phyloP scores from a whole-genome alignment of 2,797 vertebrate genomes.

The Myripristis murdjan region DNA sequence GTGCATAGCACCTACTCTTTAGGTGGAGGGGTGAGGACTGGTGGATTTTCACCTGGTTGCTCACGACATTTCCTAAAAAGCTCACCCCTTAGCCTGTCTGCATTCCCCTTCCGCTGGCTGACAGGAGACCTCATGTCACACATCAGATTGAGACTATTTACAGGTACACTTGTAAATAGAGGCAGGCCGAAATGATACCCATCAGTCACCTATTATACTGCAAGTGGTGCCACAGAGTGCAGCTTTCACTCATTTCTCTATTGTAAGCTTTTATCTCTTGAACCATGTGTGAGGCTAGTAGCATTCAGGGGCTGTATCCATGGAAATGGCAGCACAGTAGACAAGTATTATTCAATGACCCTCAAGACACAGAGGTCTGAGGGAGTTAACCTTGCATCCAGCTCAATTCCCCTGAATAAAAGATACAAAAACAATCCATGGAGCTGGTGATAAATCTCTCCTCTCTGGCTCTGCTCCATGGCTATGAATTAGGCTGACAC shows the following conservation, averaged over 20 bases:
- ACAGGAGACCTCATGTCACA: constrained; percentile 3
- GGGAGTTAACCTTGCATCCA: constrained; percentile 65
- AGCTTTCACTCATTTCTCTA: constrained; percentile 28
- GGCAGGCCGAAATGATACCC: constrained; percentile 1
- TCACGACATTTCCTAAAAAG: constrained; percentile 46
- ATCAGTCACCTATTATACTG: not conserved
- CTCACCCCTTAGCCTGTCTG: constrained; percentile 15
- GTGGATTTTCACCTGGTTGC: constrained; percentile 46
- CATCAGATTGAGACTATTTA: constrained; percentile 19
- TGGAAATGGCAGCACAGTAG: constrained; percentile 59
- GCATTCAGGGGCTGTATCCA: constrained; percentile 51
- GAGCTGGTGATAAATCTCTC: constrained; percentile 82
- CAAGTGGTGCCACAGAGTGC: constrained; percentile 8
- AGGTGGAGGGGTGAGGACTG: constrained; percentile 61
- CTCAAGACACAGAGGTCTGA: constrained; percentile 63
- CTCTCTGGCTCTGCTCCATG: constrained; percentile 76
- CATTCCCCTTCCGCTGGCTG: constrained; percentile 2
- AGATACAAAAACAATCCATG: constrained; percentile 63
- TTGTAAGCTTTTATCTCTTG: constrained; percentile 38
- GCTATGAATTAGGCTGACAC: constrained; percentile 78
- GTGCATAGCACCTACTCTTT: constrained; percentile 78
- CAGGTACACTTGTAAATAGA: constrained; percentile 11
- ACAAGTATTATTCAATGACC: constrained; percentile 69
- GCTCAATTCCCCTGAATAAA: constrained; percentile 71
- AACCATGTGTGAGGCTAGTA: constrained; percentile 35